phyloP scores from a whole-genome alignment of 1,140 invertebrate genomes.

The Euglossa dilemma region DNA sequence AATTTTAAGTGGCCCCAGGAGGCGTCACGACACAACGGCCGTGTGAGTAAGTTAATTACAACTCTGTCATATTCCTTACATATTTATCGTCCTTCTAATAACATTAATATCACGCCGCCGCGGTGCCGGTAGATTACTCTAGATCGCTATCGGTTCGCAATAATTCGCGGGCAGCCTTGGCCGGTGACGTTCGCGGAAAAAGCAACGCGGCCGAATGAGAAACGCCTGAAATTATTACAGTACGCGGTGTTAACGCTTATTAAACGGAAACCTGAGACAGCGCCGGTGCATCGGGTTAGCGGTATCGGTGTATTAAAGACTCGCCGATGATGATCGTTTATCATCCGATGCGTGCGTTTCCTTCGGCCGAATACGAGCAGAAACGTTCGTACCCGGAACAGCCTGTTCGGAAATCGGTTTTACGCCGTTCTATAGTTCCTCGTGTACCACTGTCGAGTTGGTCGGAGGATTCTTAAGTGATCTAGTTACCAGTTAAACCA shows the following conservation, averaged over 20 bases:
- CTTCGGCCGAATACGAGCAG: conserved; percentile 1
- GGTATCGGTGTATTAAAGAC: conserved; percentile 20
- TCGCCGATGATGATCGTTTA: conserved; percentile 15
- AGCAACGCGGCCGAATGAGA: neutral
- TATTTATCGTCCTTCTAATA: conserved; percentile 21
- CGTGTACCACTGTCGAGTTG: neutral
- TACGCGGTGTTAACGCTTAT: neutral
- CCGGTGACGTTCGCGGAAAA: conserved; percentile 6
- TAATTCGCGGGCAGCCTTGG: neutral
- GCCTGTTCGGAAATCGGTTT: neutral
- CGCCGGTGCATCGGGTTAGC: neutral
- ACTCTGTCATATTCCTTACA: neutral
- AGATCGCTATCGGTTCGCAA: neutral
- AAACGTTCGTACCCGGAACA: neutral
- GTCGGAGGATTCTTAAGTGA: conserved; percentile 34
- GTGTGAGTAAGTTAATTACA: conserved; percentile 27
- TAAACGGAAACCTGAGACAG: neutral
- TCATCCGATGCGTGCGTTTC: neutral
- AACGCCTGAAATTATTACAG: neutral
- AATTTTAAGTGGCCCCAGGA: neutral
- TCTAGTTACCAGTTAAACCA: conserved; percentile 59
- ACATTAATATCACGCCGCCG: neutral
- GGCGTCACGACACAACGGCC: neutral
- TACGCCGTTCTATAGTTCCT: neutral
- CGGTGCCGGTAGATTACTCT: neutral